Percentiles rank a stretch among this genome's conserved stretches.
Conservation (phyloP, 2,113 vertebrate genomes). For the Chelonoidis abingdonii region DNA sequence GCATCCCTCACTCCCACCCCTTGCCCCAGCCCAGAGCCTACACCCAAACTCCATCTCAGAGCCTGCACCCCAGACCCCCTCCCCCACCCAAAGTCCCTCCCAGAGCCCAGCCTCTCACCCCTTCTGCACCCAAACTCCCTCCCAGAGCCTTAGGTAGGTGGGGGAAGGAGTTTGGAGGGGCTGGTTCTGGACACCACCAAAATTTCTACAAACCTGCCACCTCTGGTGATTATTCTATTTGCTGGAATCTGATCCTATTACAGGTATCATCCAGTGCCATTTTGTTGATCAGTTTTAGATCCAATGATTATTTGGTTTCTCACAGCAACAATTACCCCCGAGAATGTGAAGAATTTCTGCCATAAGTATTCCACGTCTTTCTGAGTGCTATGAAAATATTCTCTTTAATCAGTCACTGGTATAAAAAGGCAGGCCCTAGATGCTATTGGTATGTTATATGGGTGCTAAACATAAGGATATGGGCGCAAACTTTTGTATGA, state of each 20-base stretch:
- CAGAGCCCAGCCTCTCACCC: too few relatives aligned
- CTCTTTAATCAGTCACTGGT: not conserved
- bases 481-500: not conserved
- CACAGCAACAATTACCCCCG: not conserved
- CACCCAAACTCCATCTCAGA: too few relatives aligned
- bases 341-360: not conserved
- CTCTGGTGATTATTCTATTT: not conserved
- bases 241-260: not conserved
- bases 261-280: not conserved
- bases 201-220: too few relatives aligned
- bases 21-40: too few relatives aligned
- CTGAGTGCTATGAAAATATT: not conserved
- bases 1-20: too few relatives aligned
- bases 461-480: accelerated
- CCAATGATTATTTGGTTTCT: not conserved
- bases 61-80: too few relatives aligned
- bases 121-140: too few relatives aligned
- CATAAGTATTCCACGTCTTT: not conserved
- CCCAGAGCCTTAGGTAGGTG: too few relatives aligned
- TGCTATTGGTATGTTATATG: accelerated
- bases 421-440: not conserved
- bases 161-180: too few relatives aligned
- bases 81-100: too few relatives aligned
- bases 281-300: not conserved
- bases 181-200: too few relatives aligned